phyloP scores from a whole-genome alignment of 2,113 vertebrate genomes.

The Cyanoliseus patagonus region DNA sequence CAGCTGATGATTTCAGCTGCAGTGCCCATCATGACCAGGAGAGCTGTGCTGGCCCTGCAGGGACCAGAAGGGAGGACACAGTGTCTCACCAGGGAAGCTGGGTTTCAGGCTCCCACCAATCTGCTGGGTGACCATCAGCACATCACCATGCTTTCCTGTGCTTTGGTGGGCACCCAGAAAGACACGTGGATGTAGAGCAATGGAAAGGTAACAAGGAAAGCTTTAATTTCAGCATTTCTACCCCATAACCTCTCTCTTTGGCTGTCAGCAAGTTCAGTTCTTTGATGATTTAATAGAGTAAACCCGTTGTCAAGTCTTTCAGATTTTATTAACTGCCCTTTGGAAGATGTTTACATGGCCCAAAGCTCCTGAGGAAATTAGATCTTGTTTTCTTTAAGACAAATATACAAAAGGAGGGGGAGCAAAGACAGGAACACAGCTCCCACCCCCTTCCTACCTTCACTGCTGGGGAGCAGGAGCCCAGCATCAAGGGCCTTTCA shows the following conservation, averaged over 20 bases:
- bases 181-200: fast-evolving
- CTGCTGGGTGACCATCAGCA: background rate
- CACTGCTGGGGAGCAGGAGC: background rate
- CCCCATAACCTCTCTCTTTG: background rate
- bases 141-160: fast-evolving
- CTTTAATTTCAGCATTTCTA: background rate
- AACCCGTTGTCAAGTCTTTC: background rate
- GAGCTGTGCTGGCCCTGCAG: background rate
- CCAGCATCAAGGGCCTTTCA: background rate
- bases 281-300: background rate
- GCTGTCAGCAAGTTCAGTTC: background rate
- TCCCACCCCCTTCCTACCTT: background rate
- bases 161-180: background rate
- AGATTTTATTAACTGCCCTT: background rate
- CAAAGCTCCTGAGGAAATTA: background rate
- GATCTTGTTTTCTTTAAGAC: background rate
- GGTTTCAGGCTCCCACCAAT: background rate
- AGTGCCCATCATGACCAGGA: background rate
- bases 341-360: background rate
- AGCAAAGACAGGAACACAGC: background rate
- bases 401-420: background rate
- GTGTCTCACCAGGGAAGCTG: background rate
- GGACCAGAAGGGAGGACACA: background rate
- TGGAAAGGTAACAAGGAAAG: background rate
- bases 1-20: background rate